Percentiles rank a stretch among this genome's conserved stretches.
Conservation (phyloP, 2,113 vertebrate species). For the Ornithorhynchus anatinus region DNA sequence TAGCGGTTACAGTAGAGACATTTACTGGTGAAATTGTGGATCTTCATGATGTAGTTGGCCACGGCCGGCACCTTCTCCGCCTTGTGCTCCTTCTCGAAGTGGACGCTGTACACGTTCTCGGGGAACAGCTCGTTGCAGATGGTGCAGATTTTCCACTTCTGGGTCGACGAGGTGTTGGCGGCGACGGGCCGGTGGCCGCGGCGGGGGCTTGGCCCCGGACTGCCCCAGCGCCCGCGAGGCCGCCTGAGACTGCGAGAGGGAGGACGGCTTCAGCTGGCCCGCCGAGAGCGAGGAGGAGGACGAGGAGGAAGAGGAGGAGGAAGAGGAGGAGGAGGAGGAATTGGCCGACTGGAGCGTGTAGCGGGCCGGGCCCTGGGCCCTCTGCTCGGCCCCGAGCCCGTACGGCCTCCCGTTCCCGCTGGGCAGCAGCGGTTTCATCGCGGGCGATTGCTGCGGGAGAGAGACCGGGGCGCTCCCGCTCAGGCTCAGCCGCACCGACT, state of each 20-base stretch:
- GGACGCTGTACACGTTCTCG: conserved; percentile 95
- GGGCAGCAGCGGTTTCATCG: conserved; percentile 87
- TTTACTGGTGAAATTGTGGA: conserved; percentile 99
- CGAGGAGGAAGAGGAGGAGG: conserved; percentile 81
- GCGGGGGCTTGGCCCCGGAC: conserved; percentile 72
- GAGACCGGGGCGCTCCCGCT: conserved; percentile 86
- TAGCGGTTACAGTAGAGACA: conserved; percentile 99
- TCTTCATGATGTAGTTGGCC: conserved; percentile 99
- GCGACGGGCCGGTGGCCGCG: conserved; percentile 79
- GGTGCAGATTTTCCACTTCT: conserved; percentile 99
- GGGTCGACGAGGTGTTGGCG: conserved; percentile 90
- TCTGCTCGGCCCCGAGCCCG: conserved; percentile 73
- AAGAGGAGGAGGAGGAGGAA: conserved; percentile 73
- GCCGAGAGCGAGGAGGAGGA: conserved; percentile 73
- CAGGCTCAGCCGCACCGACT: conserved; percentile 82
- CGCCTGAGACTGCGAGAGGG: conserved; percentile 72
- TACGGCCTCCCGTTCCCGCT: conserved; percentile 81
- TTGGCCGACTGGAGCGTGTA: conserved; percentile 79
- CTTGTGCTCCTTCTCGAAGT: conserved; percentile 98
- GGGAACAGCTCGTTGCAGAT: conserved; percentile 99
- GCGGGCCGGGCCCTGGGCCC: conserved; percentile 71
- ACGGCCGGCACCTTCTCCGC: conserved; percentile 97
- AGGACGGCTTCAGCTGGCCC: conserved; percentile 80
- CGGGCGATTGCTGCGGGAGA: conserved; percentile 87
- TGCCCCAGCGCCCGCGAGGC: conserved; percentile 75